Base-by-base conservation (phyloP, 2,113 vertebrate species). In the Vombatus ursinus region DNA sequence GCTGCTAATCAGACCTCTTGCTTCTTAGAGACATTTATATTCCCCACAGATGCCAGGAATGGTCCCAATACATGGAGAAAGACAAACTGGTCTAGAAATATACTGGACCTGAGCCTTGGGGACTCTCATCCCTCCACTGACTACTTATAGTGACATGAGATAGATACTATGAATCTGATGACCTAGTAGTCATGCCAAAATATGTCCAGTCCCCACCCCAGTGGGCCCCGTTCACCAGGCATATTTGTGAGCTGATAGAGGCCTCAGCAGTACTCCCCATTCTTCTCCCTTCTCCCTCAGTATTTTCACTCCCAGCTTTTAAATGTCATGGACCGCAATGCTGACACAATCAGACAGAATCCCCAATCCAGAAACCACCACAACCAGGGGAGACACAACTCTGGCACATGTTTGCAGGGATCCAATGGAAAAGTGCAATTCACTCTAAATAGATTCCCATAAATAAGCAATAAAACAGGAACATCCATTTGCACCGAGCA, bases 391-490 rank as follows among this genome's bases (percentile, higher is more conserved):
- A 98, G 57, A 91, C 52, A 94, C 96, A 96, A 90, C 95, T 89
- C 84, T 14, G 0, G 89, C 91, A 93, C 93, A 50, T 0, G 0
- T 95, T 49, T 0, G 0, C 97, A 93, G 61, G 94, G 96, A 97
- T 92, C 93, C 96, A 90, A 93, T 53, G 97, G 95, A 95, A 97
- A 97, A 97, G 95, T 93, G 96, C 96, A 95, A 97, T 98, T 97
- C 96, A n/a, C 97, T 98, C 96, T 97, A 97, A 98, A 98, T 95
- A 98, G 96, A 97, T 92, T 96, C 97, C 96, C 96, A 95, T 98
- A 97, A 98, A 98, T 96, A 98, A 98, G 97, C 96, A 97, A 97
- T 97, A 97, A 98, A 97, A 98, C 93, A 97, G 93, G 91, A 95
- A 51, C 95, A 94, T 97, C 96, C 97, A 95, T 98, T 98, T 96